phyloP scores from a whole-genome alignment of 2,888 invertebrate genomes.

The Agonopterix heracliana region DNA sequence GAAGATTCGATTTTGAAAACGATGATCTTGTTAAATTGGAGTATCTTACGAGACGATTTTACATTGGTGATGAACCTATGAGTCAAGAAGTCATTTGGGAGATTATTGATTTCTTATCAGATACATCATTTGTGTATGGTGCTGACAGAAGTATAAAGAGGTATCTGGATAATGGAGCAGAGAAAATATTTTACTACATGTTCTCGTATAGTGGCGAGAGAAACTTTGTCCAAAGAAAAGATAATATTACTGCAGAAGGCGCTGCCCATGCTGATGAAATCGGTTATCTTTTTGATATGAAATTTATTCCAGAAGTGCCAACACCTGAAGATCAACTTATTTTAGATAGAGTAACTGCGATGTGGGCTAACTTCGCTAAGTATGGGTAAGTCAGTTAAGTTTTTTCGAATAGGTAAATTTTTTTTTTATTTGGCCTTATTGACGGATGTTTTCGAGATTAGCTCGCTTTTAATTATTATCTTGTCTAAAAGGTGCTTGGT shows the following conservation, averaged over 20 bases:
- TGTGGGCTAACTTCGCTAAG: constrained; percentile 11
- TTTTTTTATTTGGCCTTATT: not conserved
- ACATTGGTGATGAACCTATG: constrained; percentile 35
- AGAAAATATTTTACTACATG: constrained; percentile 40
- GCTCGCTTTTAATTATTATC: too few species aligned
- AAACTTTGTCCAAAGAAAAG: constrained; percentile 21
- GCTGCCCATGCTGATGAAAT: constrained; percentile 46
- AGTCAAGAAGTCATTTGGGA: constrained; percentile 18
- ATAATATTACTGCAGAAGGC: constrained; percentile 22
- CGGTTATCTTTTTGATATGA: constrained; percentile 39
- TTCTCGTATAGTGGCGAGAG: constrained; percentile 43
- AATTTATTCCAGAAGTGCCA: constrained; percentile 12
- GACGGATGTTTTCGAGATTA: not conserved
- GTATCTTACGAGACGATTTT: constrained; percentile 31
- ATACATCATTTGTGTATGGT: constrained; percentile 37
- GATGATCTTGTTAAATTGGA: constrained; percentile 22
- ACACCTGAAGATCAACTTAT: constrained; percentile 31
- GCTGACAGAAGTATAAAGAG: constrained; percentile 31
- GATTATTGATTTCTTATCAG: constrained; percentile 37
- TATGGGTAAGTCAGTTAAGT: constrained; percentile 4
- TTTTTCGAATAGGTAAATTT: too few species aligned
- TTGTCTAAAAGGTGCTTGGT: too few species aligned
- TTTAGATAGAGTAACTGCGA: constrained; percentile 43
- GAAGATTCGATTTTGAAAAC: constrained; percentile 20
- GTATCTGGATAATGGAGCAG: constrained; percentile 26